Base-by-base conservation (phyloP, 2,888 invertebrate species). In the Papilio gigon region DNA sequence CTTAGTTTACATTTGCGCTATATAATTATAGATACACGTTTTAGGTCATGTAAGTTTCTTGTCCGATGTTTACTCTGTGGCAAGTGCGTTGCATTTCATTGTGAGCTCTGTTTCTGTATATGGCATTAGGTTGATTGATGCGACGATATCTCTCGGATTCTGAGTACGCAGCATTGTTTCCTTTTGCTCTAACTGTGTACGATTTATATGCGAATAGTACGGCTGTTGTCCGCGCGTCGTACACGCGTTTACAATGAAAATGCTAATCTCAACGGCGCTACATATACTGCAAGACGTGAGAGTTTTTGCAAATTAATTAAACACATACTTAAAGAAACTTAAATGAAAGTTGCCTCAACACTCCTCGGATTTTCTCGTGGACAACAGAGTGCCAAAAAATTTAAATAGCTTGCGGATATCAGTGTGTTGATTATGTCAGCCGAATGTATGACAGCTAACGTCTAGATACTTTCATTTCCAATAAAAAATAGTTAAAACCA, bases 121-220 rank as follows among this genome's bases (percentile, higher is more conserved):
- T 76, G 83, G 84, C 76, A 77, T 77, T 77, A 75, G 75, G 72
- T 75, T 76, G 80, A 79, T 79, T 78, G 84, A 84, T 81, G 83
- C 75, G 70, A 68, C 73, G 85, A 84, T 85, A 84, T 78, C 76
- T 70, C 63, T 56, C 67, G 67, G 67, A 71, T 76, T 75, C 76
- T 75, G 66, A 71, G 77, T 77, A 77, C 70, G 65, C 70, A 71
- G 71, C 73, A 77, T 75, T 77, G 78, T 80, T 79, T 79, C 80
- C 78, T 77, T 74, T 72, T 69, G 71, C 67, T 66, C 71, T 70
- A 65, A 66, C 63, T 44, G 35, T 47, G 68, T 69, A 64, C 70
- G 44, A 70, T 71, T 66, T 67, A 68, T 70, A 65, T 65, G 64
- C 56, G 64, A 70, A 71, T 70, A 65, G 65, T 65, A 65, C 65